These are phyloP conservation scores for Orthosia cruda DNA, from an alignment of 2,888 invertebrate species.

Conservation along the genomic window DNA sequence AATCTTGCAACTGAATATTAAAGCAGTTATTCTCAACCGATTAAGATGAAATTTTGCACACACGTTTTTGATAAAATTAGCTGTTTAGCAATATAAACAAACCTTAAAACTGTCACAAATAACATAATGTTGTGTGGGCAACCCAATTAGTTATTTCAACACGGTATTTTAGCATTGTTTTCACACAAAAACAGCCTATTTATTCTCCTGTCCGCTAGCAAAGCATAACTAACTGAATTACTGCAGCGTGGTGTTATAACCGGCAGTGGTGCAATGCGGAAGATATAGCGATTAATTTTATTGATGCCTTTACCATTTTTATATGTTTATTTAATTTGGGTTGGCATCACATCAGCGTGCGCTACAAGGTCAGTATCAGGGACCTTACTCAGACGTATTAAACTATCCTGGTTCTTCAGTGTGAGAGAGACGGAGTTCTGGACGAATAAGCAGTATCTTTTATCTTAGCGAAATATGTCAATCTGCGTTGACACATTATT, in stretches of 20 bases:
- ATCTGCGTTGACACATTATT: no score
- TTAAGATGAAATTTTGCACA: no score
- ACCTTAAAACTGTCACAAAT: constrained; percentile 34
- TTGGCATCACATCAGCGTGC: no score
- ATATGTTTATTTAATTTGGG: no score
- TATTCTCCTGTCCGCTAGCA: constrained; percentile 65
- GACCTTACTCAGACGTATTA: no score
- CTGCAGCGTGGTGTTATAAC: constrained; percentile 69
- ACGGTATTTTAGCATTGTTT: constrained; percentile 64
- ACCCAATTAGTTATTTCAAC: constrained; percentile 64
- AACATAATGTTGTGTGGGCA: constrained; percentile 36
- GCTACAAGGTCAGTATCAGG: no score
- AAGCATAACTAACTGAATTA: constrained; percentile 75
- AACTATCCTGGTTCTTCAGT: no score
- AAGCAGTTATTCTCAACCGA: no score
- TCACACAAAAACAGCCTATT: constrained; percentile 69
- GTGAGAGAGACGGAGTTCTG: no score
- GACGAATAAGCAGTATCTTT: no score
- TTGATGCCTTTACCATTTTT: background rate
- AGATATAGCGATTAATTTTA: constrained; percentile 11
- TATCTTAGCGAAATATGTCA: no score
- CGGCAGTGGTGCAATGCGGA: constrained; percentile 20
- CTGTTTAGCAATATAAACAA: background rate
- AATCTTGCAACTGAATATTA: no score
- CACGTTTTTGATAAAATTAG: background rate